Evolutionary conservation across 2,888 invertebrate genomes (phyloP).

Genomic region (Parascotia fuliginaria): DNA sequence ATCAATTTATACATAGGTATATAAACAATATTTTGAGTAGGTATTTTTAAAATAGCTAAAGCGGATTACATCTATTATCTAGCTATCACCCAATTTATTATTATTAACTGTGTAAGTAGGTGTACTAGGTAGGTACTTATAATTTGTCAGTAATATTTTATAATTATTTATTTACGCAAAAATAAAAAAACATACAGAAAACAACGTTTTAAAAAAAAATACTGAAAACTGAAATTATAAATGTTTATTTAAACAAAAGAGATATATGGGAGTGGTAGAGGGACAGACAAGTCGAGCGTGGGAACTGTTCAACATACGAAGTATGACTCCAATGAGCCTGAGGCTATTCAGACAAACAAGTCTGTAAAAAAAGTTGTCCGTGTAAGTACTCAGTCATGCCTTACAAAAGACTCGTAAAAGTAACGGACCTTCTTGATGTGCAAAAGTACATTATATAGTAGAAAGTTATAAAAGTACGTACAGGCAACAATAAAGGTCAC

Average conservation of each 20-base stretch:
- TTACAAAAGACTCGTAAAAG: conserved; percentile 54
- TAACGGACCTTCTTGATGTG: conserved; percentile 47
- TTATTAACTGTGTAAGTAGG: too few relatives aligned
- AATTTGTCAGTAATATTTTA: too few relatives aligned
- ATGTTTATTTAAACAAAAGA: conserved; percentile 33
- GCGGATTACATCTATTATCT: too few relatives aligned
- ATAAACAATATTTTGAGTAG: too few relatives aligned
- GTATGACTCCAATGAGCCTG: conserved; percentile 56
- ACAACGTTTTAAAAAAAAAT: too few relatives aligned
- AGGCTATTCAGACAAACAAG: conserved; percentile 59
- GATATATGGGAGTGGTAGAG: conserved; percentile 40
- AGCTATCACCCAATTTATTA: too few relatives aligned
- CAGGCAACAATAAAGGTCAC: conserved; percentile 19
- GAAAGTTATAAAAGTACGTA: conserved; percentile 6
- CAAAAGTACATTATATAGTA: conserved; percentile 17
- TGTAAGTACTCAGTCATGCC: conserved; percentile 50
- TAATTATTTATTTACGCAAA: too few relatives aligned
- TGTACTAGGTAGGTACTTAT: too few relatives aligned
- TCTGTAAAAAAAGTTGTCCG: conserved; percentile 57
- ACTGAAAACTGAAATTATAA: too few relatives aligned
- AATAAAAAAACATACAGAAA: too few relatives aligned
- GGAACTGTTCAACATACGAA: conserved; percentile 58
- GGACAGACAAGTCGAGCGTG: conserved; percentile 62
- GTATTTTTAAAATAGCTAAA: too few relatives aligned
- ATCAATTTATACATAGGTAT: too few relatives aligned